Evolutionary conservation across 2,113 vertebrate genomes (phyloP), one percentile per base, ranked within the genome.

Genomic region (Odocoileus hemionus): DNA sequence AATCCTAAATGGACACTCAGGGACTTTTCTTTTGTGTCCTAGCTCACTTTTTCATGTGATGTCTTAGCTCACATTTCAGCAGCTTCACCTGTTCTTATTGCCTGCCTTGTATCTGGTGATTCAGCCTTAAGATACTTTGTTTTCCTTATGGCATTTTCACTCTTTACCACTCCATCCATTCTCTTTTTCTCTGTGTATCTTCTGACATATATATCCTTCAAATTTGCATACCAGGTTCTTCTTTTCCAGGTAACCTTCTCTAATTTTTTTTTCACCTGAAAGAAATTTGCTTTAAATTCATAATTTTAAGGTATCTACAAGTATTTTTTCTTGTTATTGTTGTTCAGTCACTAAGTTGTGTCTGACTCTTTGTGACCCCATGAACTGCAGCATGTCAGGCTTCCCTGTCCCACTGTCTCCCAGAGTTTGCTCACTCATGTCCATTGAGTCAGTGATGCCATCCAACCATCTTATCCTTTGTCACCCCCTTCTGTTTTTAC

Each of bases 281-380:
- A 92, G 36, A 96, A 88, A 91, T 61, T 61, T 94, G 64, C 47
- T 36, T 94, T 85, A 26, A 87, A 70, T 97, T 97, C 3, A 28
- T 89, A 83, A 86, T 90, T 1, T 79, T 95, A 36, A 47, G 13
- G 33, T 80, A 78, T 7, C 11, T 92, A 67, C 17, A 55, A 60
- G 52, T 82, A 85, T 95, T 95, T 78, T 83, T 30, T 89, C 23
- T 92, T 91, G 4, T 94, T 95, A 19, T 23, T 43, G 23, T 76
- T 76, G 23, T 43, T 39, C 70, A 43, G 36, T 76, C 21, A 25
- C 70, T 26, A 76, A 76, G 70, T 26, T 43, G 21, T 43, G 23
- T 76, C 70, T 39, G n/a, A 70, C 67, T 74, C 36, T 74, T 39
- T 76, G 70, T 43, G 39, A 76, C 23, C 23, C 39, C 70, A 43